Percentiles rank a stretch among this genome's conserved stretches.
Conservation (phyloP, 2,113 vertebrate genomes). For the Sebastes fasciatus region DNA sequence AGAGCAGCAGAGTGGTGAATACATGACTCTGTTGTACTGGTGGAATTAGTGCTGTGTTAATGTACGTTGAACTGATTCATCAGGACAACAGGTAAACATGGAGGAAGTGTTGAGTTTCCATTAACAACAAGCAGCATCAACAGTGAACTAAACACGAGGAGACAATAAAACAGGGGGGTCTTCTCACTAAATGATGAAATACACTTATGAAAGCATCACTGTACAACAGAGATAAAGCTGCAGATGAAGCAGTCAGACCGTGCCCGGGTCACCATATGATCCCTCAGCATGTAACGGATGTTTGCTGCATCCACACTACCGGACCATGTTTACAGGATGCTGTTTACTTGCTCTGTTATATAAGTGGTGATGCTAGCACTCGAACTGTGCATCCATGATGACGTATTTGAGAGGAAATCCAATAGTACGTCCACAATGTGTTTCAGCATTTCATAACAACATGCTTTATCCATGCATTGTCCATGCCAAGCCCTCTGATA, state of each 20-base stretch:
- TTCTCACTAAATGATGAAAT: neutral
- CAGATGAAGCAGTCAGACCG: neutral
- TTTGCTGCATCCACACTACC: neutral
- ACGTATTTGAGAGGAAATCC: neutral
- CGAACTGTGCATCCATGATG: neutral
- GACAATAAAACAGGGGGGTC: neutral
- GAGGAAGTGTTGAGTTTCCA: neutral
- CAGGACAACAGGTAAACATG: no score
- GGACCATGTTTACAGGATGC: neutral
- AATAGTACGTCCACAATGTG: neutral
- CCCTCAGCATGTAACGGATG: neutral
- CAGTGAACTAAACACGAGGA: neutral
- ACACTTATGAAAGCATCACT: no score
- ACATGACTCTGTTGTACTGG: neutral
- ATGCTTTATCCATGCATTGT: neutral
- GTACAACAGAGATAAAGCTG: neutral
- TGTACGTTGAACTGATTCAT: neutral
- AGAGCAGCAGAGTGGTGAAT: neutral
- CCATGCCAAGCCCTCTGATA: conserved; percentile 12
- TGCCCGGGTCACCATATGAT: neutral
- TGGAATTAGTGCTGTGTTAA: neutral
- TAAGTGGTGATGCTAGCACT: conserved; percentile 27
- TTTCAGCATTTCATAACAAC: conserved; percentile 24
- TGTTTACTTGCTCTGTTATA: conserved; percentile 1
- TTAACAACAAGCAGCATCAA: neutral